These are phyloP conservation scores for Muricea muricata DNA, from an alignment of 92 coral and sea anemone genomes.

Conservation along the genomic window DNA sequence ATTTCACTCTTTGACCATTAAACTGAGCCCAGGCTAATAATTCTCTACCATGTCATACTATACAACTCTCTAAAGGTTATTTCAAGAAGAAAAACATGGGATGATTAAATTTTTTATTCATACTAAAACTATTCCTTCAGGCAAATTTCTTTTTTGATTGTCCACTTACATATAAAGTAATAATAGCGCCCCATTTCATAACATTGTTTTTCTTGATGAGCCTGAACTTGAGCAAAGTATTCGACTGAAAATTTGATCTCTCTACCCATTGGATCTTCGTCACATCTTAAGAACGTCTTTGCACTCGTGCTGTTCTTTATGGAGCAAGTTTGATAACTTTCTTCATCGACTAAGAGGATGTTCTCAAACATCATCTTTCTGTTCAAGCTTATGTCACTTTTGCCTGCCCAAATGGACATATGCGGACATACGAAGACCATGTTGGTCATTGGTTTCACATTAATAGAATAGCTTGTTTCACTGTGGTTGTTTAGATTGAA, in stretches of 20 bases:
- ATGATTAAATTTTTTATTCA: too few relatives aligned
- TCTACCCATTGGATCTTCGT: slow-evolving; percentile 46
- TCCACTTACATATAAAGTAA: slow-evolving; percentile 74
- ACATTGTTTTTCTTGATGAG: slow-evolving; percentile 37
- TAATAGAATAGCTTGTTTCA: background rate
- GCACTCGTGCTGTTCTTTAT: slow-evolving; percentile 41
- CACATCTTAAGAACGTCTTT: slow-evolving; percentile 54
- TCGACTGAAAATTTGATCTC: slow-evolving; percentile 36
- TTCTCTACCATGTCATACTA: too few relatives aligned
- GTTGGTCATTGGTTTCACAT: slow-evolving; percentile 10
- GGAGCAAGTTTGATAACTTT: slow-evolving; percentile 69
- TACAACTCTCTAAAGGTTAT: too few relatives aligned
- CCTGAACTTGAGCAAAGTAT: slow-evolving; percentile 49
- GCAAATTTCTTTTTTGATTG: too few relatives aligned
- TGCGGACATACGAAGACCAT: slow-evolving; percentile 76
- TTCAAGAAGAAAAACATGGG: too few relatives aligned
- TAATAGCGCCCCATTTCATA: slow-evolving; percentile 70
- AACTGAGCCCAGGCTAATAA: too few relatives aligned
- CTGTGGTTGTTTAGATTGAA: slow-evolving; percentile 15
- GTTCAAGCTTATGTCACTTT: slow-evolving; percentile 6
- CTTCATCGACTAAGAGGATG: slow-evolving; percentile 70
- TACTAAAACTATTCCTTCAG: too few relatives aligned
- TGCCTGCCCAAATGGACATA: slow-evolving; percentile 48
- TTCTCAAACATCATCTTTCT: slow-evolving; percentile 64
- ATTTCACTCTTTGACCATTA: too few relatives aligned